A percentile compares a stretch with the other conserved stretches of the same genome.
Evolutionary conservation across 2,888 invertebrate genomes (phyloP).

Genomic region (Lepidocyrtinus sp.): DNA sequence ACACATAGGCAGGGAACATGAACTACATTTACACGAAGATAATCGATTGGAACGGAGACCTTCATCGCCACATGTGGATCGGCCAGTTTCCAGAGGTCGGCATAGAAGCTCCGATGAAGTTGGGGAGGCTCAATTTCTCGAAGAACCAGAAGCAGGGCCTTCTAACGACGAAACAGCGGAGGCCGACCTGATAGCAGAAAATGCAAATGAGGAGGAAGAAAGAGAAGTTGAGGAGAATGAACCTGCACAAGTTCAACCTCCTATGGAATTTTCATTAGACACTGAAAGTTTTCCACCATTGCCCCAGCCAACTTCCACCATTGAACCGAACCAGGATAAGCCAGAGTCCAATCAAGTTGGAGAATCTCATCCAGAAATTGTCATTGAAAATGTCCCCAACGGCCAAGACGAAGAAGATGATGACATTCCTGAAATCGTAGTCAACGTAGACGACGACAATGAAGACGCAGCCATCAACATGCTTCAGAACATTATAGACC

Average conservation of each 20-base stretch:
- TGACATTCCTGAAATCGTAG: background rate
- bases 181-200: background rate
- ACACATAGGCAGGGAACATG: background rate
- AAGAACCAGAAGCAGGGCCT: background rate
- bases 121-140: background rate
- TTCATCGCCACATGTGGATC: background rate
- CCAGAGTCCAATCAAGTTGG: too few species aligned
- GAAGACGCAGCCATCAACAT: slow-evolving; percentile 24
- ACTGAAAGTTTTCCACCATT: background rate
- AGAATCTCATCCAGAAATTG: background rate
- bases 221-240: slow-evolving; percentile 1
- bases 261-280: background rate
- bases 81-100: slow-evolving; percentile 34
- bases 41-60: background rate
- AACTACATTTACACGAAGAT: too few species aligned
- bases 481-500: slow-evolving; percentile 45
- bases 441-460: slow-evolving; percentile 4
- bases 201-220: background rate
- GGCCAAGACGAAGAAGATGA: background rate
- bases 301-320: background rate
- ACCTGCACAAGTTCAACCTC: background rate
- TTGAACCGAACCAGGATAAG: too few species aligned
- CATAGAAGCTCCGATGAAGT: slow-evolving; percentile 16
- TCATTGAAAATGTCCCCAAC: background rate
- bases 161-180: background rate